phyloP scores from a whole-genome alignment of 1,140 invertebrate species.

The Ostrea denselamellosa region DNA sequence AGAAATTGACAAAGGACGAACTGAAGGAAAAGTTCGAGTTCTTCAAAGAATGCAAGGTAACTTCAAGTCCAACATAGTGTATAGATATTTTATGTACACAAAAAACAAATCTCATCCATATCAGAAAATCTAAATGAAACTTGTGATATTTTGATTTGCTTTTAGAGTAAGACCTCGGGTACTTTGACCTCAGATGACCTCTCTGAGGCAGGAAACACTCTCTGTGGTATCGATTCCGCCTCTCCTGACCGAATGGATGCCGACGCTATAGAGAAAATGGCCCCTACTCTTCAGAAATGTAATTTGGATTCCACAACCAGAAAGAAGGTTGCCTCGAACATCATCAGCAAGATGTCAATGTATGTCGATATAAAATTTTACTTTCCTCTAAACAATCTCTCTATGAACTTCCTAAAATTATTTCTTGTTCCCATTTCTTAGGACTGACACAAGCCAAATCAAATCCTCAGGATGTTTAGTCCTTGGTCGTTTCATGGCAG shows the following conservation, averaged over 20 bases:
- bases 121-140: background rate
- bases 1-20: slow-evolving; percentile 44
- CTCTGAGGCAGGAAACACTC: slow-evolving; percentile 43
- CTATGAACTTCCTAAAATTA: background rate
- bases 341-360: slow-evolving; percentile 43
- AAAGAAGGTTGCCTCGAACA: slow-evolving; percentile 29
- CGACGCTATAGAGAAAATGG: slow-evolving; percentile 47
- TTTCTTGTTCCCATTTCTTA: background rate
- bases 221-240: slow-evolving; percentile 46
- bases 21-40: slow-evolving; percentile 52
- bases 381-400: background rate
- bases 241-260: slow-evolving; percentile 36
- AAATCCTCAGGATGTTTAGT: background rate
- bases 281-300: slow-evolving; percentile 44
- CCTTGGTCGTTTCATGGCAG: slow-evolving; percentile 11
- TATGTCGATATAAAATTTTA: slow-evolving; percentile 21
- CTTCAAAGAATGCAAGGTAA: slow-evolving; percentile 44
- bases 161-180: slow-evolving; percentile 51
- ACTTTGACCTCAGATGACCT: slow-evolving; percentile 53
- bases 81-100: background rate
- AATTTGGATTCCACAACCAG: slow-evolving; percentile 31
- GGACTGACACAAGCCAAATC: slow-evolving; percentile 20
- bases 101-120: background rate
- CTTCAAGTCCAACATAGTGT: background rate
- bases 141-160: background rate